Evolutionary conservation across 1,140 invertebrate species (phyloP).

Genomic region (Aradophagus sp.): DNA sequence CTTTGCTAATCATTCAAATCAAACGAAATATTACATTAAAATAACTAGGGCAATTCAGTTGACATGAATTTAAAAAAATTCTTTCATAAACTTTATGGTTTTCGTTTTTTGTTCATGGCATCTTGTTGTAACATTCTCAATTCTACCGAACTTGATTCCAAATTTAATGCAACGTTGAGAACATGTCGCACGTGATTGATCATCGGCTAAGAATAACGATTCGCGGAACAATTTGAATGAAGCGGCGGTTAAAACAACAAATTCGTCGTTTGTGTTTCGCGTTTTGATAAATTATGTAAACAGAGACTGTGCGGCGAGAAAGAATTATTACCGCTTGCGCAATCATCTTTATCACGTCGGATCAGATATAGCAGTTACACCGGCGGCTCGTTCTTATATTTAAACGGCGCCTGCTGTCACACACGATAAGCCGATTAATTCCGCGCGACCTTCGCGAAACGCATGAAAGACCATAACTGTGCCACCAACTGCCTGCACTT

Average conservation of each 20-base stretch:
- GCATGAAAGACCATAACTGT: slow-evolving; percentile 38
- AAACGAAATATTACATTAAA: too few species aligned
- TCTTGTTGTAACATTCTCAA: too few species aligned
- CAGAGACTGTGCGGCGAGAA: slow-evolving; percentile 6
- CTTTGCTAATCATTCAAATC: too few species aligned
- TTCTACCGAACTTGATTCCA: too few species aligned
- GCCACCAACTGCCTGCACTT: slow-evolving; percentile 20
- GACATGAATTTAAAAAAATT: too few species aligned
- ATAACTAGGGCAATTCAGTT: too few species aligned
- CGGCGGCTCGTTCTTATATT: slow-evolving; percentile 29
- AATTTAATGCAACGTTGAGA: too few species aligned
- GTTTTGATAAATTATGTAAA: slow-evolving; percentile 39
- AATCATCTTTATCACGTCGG: slow-evolving; percentile 39
- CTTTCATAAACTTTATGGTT: too few species aligned
- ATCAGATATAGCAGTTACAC: slow-evolving; percentile 36
- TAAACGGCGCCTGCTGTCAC: slow-evolving; percentile 37
- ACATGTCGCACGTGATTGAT: too few species aligned
- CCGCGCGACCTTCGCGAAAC: slow-evolving; percentile 38
- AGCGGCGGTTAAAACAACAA: slow-evolving; percentile 9
- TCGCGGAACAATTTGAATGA: too few species aligned
- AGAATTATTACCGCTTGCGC: slow-evolving; percentile 28
- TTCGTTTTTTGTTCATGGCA: too few species aligned
- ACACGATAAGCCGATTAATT: slow-evolving; percentile 44
- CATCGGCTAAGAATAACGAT: too few species aligned
- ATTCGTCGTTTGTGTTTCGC: slow-evolving; percentile 3